Evolutionary conservation across 2,888 invertebrate genomes (phyloP), one percentile per base, ranked within the genome.

Genomic region (Plebejus melissa): DNA sequence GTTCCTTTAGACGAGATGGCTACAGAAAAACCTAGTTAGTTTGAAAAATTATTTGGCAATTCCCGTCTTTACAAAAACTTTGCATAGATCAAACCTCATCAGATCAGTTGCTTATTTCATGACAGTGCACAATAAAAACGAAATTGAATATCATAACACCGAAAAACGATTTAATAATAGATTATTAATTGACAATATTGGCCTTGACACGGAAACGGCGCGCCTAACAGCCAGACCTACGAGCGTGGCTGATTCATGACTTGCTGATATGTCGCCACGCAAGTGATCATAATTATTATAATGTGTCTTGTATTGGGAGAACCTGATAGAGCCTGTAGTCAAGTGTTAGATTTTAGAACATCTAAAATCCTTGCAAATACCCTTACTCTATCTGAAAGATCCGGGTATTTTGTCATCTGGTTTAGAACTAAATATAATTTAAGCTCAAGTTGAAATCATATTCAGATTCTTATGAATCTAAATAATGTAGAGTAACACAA

Each of bases 181-280:
- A 72, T 72, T 72, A 72, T 60, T 74, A 76, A 76, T 60, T 58
- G 77, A 74, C 74, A 74, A 77, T 75, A 60, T 57, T 69, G 77
- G 77, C 79, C 79, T 79, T 79, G 79, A 77, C 79, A 78, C 76
- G 76, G 75, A 79, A 77, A 77, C 74, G 69, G 38, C 71, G 54
- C 57, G 57, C 57, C 71, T 74, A 75, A 75, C 71, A 74, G 75
- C 28, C 60, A 77, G 79, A 76, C 76, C 75, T 76, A 76, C 32
- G 72, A 72, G 28, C 54, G 72, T 9, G 5, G 72, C 72, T 72
- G 54, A 72, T 72, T 72, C 72, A 72, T 72, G 50, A 41, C 41
- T 54, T 28, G 50, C 6, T 9, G 11, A 50, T 50, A 32, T 41
- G 28, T 41, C 70, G 46, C 46, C 71, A 28, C 71, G 54, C 41